Percentiles rank a stretch among this genome's conserved stretches.
These are phyloP conservation scores for Gastracanthus pulcherrimus DNA, from an alignment of 2,888 invertebrate genomes.

Conservation along the genomic window DNA sequence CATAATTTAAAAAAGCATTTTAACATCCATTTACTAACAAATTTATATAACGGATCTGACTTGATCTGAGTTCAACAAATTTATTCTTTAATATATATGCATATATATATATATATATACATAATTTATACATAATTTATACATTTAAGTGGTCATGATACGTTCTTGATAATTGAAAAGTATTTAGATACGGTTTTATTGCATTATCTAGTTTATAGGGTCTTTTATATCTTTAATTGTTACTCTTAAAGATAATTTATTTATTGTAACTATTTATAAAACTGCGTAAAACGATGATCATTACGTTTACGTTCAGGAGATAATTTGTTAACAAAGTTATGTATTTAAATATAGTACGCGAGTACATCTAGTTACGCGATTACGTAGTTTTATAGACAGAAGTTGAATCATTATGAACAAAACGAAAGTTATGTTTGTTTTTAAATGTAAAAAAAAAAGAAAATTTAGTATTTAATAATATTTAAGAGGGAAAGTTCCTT, in stretches of 20 bases:
- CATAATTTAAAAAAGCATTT: conserved; percentile 4
- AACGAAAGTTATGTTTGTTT: conserved; percentile 3
- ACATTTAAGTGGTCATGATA: background rate
- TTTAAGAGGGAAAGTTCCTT: conserved; percentile 17
- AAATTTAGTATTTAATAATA: conserved; percentile 20
- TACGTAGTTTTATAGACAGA: conserved; percentile 27
- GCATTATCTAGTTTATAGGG: background rate
- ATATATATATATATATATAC: background rate
- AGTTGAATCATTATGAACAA: background rate
- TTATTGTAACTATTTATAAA: conserved; percentile 48
- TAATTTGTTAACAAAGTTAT: conserved; percentile 23
- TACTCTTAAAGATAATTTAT: conserved; percentile 16
- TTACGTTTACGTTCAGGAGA: background rate
- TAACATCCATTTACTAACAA: conserved; percentile 39
- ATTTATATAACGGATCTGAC: conserved; percentile 16
- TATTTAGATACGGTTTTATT: conserved; percentile 5
- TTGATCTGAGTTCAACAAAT: conserved; percentile 23
- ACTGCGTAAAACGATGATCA: conserved; percentile 14
- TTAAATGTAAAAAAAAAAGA: background rate
- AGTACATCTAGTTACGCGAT: background rate
- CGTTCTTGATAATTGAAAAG: background rate
- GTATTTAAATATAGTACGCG: background rate
- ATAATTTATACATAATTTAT: background rate
- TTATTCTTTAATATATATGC: background rate
- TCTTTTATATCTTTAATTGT: conserved; percentile 23